phyloP scores from a whole-genome alignment of 2,113 vertebrate species.

The Takifugu bimaculatus region DNA sequence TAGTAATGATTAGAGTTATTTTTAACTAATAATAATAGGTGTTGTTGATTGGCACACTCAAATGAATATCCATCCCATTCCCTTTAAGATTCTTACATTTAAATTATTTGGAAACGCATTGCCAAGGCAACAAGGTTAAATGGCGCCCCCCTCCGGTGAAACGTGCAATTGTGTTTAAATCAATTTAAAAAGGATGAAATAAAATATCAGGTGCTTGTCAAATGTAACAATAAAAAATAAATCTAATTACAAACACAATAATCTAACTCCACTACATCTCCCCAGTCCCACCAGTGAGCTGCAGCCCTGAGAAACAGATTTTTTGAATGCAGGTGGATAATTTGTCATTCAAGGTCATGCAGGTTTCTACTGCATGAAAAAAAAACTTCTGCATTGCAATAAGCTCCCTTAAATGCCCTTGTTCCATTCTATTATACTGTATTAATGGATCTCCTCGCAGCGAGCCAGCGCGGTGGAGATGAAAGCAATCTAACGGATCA shows the following conservation, averaged over 20 bases:
- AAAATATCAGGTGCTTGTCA: not conserved
- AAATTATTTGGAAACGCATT: not conserved
- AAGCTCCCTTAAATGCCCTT: slow-evolving; percentile 51
- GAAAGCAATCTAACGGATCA: slow-evolving; percentile 23
- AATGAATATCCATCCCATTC: not conserved
- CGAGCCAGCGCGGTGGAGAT: slow-evolving; percentile 3
- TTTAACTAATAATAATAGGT: no score
- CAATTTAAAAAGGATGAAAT: not conserved
- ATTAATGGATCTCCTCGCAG: slow-evolving; percentile 35
- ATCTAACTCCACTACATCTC: not conserved
- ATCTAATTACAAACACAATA: not conserved
- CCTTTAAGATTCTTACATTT: not conserved
- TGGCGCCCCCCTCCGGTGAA: slow-evolving; percentile 60
- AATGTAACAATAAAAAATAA: no score
- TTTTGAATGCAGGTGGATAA: slow-evolving; percentile 13
- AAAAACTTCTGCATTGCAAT: slow-evolving; percentile 10
- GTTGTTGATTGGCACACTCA: not conserved
- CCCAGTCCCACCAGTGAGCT: no score
- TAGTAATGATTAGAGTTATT: no score
- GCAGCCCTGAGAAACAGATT: no score
- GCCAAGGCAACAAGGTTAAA: slow-evolving; percentile 19
- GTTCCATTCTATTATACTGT: slow-evolving; percentile 31
- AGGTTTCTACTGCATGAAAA: slow-evolving; percentile 36
- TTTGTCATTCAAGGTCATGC: slow-evolving; percentile 50
- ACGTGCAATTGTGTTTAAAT: no score